Conservation (phyloP, 2,888 invertebrate genomes). For the Protophormia terraenovae region DNA sequence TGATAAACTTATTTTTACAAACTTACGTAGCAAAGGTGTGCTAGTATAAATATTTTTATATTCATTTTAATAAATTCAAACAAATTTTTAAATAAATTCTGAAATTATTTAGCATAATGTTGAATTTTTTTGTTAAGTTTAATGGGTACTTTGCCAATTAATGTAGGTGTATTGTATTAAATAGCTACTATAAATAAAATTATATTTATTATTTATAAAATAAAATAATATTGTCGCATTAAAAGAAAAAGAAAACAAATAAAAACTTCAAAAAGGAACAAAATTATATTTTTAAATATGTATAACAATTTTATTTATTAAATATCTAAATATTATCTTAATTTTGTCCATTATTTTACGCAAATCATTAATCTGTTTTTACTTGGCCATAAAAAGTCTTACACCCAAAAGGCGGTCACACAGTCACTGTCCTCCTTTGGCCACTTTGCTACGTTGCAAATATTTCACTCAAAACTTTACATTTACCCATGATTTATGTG, state of each 20-base stretch:
- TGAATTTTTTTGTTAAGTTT: not conserved
- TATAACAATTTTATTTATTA: no score
- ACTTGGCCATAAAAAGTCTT: not conserved
- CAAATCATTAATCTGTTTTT: slow-evolving; percentile 19
- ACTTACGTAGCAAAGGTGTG: no score
- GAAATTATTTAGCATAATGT: no score
- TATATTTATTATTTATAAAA: not conserved
- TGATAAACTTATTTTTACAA: no score
- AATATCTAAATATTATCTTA: not conserved
- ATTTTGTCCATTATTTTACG: not conserved
- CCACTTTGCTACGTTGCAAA: not conserved
- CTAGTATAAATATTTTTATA: no score
- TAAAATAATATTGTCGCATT: not conserved
- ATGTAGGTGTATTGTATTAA: slow-evolving; percentile 9
- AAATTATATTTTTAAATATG: no score
- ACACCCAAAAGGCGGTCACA: slow-evolving; percentile 22
- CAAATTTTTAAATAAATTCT: no score
- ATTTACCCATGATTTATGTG: slow-evolving; percentile 40
- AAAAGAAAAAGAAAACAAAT: no score
- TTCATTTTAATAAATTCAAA: no score
- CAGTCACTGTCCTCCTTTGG: not conserved
- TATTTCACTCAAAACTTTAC: not conserved
- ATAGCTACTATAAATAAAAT: not conserved
- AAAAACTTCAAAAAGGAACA: no score
- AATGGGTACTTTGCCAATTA: slow-evolving; percentile 1